Evolutionary conservation across 2,113 vertebrate genomes (phyloP), one percentile per base, ranked within the genome.

Genomic region (Cebidichthys violaceus): DNA sequence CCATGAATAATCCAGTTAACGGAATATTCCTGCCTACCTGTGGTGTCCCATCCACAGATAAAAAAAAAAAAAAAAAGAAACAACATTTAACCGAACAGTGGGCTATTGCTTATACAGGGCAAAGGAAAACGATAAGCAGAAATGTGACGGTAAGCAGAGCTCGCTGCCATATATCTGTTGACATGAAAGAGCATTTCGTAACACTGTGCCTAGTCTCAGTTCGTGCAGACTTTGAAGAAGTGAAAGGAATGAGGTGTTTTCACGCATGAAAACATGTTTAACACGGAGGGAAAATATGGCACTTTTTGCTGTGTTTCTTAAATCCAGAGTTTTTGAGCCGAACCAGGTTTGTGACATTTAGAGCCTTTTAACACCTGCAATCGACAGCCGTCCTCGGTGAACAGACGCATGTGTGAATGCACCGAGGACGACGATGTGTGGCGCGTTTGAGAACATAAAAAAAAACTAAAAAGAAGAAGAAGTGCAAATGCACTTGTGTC

Each of bases 1-100:
- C 75, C 87, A 39, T 74, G 88, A 65, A 86, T 90, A 93, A 93
- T 93, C 93, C 88, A 57, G 77, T 92, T 89, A 91, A 62, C 50
- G 45, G 87, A 87, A 86, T 84, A 77, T 69, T 78, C 71, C 66
- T n/a, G 68, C 85, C 75, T 91, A 93, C 90, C 92, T 93, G 85
- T 75, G 70, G 84, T 90, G 57, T 81, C 86, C 86, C 62, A 67
- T 84, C n/a, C 73, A 18, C 67, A 62, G 88, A 88, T 88, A 85
- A 88, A 87, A 60, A 27, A 20, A 57, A n/a, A n/a, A n/a, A n/a
- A n/a, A n/a, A n/a, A n/a, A n/a, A 29, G 33, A 70, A 57, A 65
- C 67, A 29, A 60, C 57, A 72, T 66, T 47, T 55, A 66, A 62
- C 65, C 31, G 18, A 75, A 79, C 70, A 18, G 60, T 47, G n/a